A percentile compares a stretch with the other conserved stretches of the same genome.
phyloP scores from a whole-genome alignment of 2,113 vertebrate genomes.

The Gila orcuttii region DNA sequence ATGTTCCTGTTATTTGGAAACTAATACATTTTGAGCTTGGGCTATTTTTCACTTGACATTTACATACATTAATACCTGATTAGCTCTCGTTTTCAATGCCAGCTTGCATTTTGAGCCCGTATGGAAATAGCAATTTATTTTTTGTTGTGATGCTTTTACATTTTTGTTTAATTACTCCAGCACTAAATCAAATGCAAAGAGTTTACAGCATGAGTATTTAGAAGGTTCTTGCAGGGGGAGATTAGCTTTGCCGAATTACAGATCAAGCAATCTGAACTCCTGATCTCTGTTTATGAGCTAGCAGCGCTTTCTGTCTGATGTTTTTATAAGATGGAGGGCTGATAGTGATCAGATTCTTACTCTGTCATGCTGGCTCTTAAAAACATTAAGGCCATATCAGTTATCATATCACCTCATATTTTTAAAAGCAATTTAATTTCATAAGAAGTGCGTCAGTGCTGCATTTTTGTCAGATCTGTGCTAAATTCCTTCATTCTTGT shows the following conservation, averaged over 20 bases:
- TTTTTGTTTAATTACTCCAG: constrained; percentile 26
- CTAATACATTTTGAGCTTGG: constrained; percentile 57
- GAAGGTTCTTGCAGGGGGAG: constrained; percentile 56
- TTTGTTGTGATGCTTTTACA: background rate
- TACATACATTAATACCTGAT: constrained; percentile 66
- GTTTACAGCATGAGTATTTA: constrained; percentile 57
- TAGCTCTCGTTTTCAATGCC: constrained; percentile 57
- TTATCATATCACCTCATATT: constrained; percentile 58
- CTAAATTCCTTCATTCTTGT: constrained; percentile 18
- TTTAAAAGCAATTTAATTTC: constrained; percentile 27
- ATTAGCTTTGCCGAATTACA: constrained; percentile 67
- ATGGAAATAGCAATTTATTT: constrained; percentile 45
- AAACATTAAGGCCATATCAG: constrained; percentile 59
- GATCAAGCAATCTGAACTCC: constrained; percentile 63
- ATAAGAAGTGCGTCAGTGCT: background rate
- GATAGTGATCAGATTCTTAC: constrained; percentile 63
- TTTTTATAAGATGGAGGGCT: constrained; percentile 65
- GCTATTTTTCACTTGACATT: constrained; percentile 65
- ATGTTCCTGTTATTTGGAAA: constrained; percentile 65
- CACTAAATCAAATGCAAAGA: constrained; percentile 14
- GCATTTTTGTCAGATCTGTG: constrained; percentile 26
- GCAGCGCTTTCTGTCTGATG: constrained; percentile 64
- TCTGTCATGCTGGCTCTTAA: constrained; percentile 46
- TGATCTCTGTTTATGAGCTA: constrained; percentile 68
- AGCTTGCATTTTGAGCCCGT: constrained; percentile 56